phyloP scores from a whole-genome alignment of 2,113 vertebrate genomes.

The Labeo rohita region DNA sequence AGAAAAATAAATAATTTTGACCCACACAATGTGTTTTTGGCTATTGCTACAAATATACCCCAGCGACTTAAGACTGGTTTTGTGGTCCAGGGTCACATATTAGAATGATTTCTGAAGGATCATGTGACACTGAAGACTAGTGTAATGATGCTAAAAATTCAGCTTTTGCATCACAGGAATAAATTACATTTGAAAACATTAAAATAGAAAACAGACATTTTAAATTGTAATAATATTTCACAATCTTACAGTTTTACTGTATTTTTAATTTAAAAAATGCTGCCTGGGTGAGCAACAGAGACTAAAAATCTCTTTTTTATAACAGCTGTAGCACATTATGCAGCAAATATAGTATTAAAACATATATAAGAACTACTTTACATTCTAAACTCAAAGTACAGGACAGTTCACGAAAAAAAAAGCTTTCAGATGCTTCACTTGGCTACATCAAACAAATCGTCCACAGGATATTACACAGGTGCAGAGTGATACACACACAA shows the following conservation, averaged over 20 bases:
- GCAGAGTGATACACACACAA: conserved; percentile 17
- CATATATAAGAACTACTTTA: not conserved
- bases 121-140: not conserved
- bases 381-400: not conserved
- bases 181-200: not conserved
- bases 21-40: too few relatives aligned
- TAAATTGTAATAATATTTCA: not conserved
- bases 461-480: conserved; percentile 36
- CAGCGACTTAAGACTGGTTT: too few relatives aligned
- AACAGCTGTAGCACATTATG: not conserved
- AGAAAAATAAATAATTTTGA: too few relatives aligned
- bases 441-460: not conserved
- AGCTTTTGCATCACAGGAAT: not conserved
- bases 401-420: conserved; percentile 2
- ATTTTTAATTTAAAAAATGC: not conserved
- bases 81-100: not conserved
- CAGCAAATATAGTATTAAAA: not conserved
- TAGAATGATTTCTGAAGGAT: not conserved
- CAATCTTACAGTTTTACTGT: not conserved
- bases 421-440: not conserved
- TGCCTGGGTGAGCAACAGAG: not conserved
- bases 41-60: too few relatives aligned
- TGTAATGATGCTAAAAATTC: not conserved
- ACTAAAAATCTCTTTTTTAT: not conserved
- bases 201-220: not conserved